Evolutionary conservation across 2,113 vertebrate genomes (phyloP).

Genomic region (Peromyscus maniculatus): DNA sequence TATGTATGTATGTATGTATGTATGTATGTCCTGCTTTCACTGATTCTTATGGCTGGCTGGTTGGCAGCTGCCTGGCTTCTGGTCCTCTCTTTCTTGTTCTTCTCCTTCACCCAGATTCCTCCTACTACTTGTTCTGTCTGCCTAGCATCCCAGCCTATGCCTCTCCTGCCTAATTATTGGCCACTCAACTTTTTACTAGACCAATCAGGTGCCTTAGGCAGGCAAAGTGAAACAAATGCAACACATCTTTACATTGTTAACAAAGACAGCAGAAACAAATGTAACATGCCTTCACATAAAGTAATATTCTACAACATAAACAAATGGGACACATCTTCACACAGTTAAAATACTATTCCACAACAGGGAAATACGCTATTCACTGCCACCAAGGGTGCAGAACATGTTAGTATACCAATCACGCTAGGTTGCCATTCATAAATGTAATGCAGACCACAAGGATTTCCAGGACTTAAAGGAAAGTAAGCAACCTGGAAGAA

Average conservation of each 20-base stretch:
- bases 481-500: not conserved
- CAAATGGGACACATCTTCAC: not conserved
- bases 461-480: not conserved
- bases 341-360: not conserved
- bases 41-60: not conserved
- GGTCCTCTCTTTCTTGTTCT: not conserved
- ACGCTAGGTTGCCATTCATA: not conserved
- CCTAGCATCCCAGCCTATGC: not conserved
- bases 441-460: not conserved
- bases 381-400: not conserved
- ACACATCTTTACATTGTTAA: not conserved
- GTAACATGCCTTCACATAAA: not conserved
- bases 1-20: not conserved
- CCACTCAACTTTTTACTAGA: not conserved
- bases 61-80: not conserved
- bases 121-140: not conserved
- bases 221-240: not conserved
- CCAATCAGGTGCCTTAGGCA: not conserved
- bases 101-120: not conserved
- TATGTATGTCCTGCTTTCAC: not conserved
- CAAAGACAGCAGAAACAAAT: not conserved
- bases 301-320: not conserved
- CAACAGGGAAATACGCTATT: not conserved
- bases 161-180: not conserved
- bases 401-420: not conserved